These are phyloP conservation scores for Mastomys coucha DNA, from an alignment of 2,113 vertebrate genomes.

Conservation along the genomic window DNA sequence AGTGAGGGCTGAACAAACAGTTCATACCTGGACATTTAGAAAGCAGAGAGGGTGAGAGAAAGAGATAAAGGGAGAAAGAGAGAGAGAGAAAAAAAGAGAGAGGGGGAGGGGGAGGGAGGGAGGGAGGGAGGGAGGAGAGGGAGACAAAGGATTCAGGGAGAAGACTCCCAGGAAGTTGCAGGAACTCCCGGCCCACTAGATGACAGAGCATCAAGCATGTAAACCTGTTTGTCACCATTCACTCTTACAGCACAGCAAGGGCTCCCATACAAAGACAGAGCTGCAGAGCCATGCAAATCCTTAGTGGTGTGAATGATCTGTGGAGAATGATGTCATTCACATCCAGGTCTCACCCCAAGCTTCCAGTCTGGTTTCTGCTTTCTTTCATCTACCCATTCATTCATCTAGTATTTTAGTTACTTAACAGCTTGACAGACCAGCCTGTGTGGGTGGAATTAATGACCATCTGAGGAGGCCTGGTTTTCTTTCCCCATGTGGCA, in stretches of 20 bases:
- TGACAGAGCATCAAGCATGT: not conserved
- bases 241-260: not conserved
- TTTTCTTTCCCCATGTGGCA: not conserved
- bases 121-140: rapidly evolving
- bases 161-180: not conserved
- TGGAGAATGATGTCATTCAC: not conserved
- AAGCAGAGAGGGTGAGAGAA: not conserved
- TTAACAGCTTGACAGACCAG: not conserved
- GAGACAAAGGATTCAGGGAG: not conserved
- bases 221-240: not conserved
- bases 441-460: not conserved
- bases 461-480: not conserved
- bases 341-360: not conserved
- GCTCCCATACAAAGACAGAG: not conserved
- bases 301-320: not conserved
- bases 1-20: not conserved
- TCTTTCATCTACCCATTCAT: not conserved
- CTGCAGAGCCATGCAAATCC: not conserved
- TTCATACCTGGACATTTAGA: not conserved
- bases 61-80: not conserved
- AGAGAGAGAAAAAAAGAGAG: too few species aligned
- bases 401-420: not conserved
- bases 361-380: conserved; percentile 7
- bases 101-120: too few species aligned
- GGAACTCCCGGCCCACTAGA: too few species aligned